Evolutionary conservation across 2,113 vertebrate genomes (phyloP).

Genomic region (Podarcis cretensis): DNA sequence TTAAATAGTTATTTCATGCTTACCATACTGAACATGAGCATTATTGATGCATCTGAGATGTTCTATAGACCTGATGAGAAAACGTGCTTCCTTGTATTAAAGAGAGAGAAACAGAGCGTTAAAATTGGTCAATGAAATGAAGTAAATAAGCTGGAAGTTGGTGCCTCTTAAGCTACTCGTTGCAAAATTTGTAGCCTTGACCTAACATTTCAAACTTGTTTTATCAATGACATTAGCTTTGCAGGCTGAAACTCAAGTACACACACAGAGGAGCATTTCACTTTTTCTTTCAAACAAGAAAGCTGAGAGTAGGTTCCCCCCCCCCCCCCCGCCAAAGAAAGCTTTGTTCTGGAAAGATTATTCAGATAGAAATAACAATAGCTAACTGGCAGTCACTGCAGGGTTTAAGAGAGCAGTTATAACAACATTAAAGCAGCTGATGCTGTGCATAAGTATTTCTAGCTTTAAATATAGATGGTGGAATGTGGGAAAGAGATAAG

Average conservation of each 20-base stretch:
- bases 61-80: slow-evolving; percentile 86
- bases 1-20: slow-evolving; percentile 48
- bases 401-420: neutral
- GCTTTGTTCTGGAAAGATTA: neutral
- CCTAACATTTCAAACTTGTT: neutral
- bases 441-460: neutral
- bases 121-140: slow-evolving; percentile 31
- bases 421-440: neutral
- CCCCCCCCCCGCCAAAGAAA: neutral
- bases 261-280: neutral
- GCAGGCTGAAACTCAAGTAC: neutral
- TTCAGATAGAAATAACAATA: neutral
- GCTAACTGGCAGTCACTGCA: neutral
- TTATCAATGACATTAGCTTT: neutral
- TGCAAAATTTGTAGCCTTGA: neutral
- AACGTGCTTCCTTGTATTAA: slow-evolving; percentile 83
- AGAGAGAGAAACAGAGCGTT: slow-evolving; percentile 27
- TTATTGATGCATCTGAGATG: slow-evolving; percentile 88
- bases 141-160: neutral
- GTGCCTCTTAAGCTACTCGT: neutral
- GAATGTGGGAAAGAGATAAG: neutral
- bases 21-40: slow-evolving; percentile 92
- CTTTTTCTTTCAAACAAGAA: neutral
- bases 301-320: neutral
- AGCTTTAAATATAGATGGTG: no score